These are phyloP conservation scores for Stichodactyla mertensii DNA, from an alignment of 64 coral and sea anemone genomes.

Conservation along the genomic window DNA sequence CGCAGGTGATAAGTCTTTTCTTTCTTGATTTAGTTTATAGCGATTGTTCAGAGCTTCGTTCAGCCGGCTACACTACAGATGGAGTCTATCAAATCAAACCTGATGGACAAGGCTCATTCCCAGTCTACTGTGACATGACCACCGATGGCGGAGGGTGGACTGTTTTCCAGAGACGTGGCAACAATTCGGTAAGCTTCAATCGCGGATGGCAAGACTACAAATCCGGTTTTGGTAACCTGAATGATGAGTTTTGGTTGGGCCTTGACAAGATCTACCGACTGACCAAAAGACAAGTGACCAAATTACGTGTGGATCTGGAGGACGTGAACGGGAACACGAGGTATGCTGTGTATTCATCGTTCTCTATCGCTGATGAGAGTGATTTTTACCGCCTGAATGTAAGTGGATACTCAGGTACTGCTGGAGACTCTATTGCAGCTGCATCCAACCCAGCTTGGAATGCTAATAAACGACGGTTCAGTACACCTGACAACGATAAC, in stretches of 20 bases:
- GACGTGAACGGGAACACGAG: too few relatives aligned
- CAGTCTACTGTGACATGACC: background rate
- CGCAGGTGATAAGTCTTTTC: too few relatives aligned
- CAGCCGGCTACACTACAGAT: background rate
- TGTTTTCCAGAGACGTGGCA: background rate
- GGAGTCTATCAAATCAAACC: background rate
- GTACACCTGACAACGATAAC: too few relatives aligned
- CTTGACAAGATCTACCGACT: background rate
- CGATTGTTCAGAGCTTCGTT: background rate
- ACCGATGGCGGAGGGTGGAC: background rate
- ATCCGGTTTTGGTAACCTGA: background rate
- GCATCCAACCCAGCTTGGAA: too few relatives aligned
- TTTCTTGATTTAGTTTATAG: background rate
- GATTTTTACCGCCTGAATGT: too few relatives aligned
- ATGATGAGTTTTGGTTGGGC: background rate
- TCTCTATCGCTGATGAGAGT: too few relatives aligned
- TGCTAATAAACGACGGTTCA: too few relatives aligned
- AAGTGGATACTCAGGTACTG: too few relatives aligned
- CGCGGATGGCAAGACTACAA: conserved; percentile 6
- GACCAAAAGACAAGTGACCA: too few relatives aligned
- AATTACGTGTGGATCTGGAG: too few relatives aligned
- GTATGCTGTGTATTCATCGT: too few relatives aligned
- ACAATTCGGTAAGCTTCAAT: background rate
- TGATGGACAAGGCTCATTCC: background rate
- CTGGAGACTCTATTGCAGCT: too few relatives aligned